Percentiles rank a stretch among this genome's conserved stretches.
Conservation (phyloP, 2,797 vertebrate genomes). For the Fundulus diaphanus region DNA sequence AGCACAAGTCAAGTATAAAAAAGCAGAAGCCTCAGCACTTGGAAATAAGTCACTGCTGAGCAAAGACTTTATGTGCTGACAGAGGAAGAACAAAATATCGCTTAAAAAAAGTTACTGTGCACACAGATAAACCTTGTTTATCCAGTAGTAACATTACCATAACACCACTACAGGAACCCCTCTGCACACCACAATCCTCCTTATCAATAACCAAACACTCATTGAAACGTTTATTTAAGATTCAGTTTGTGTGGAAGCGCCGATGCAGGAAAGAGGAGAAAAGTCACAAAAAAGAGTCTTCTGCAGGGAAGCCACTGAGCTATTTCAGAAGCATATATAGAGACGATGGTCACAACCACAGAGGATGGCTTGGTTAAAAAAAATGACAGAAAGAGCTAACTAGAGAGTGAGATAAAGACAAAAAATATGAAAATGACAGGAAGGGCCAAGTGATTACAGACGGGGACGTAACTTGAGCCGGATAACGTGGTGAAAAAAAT, state of each 20-base stretch:
- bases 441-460: neutral
- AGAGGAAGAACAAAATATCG: constrained; percentile 18
- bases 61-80: neutral
- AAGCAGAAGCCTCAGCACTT: constrained; percentile 11
- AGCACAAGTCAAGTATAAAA: neutral
- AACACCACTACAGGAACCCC: constrained; percentile 32
- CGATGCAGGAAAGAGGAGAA: constrained; percentile 27
- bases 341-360: constrained; percentile 21
- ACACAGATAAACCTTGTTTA: constrained; percentile 36
- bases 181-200: constrained; percentile 33
- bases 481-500: neutral
- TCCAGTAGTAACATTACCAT: constrained; percentile 39
- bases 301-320: constrained; percentile 24
- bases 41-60: constrained; percentile 23
- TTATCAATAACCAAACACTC: constrained; percentile 53
- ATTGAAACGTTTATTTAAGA: constrained; percentile 46
- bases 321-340: constrained; percentile 20
- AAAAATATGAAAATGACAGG: neutral
- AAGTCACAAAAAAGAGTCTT: constrained; percentile 16
- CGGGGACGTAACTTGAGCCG: neutral
- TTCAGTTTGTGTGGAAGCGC: constrained; percentile 3
- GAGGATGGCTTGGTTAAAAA: constrained; percentile 14
- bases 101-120: constrained; percentile 37
- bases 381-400: constrained; percentile 2
- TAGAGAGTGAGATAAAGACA: constrained; percentile 1